Percentiles rank a stretch among this genome's conserved stretches.
phyloP scores from a whole-genome alignment of 2,797 vertebrate species.

The Aselliscus stoliczkanus region DNA sequence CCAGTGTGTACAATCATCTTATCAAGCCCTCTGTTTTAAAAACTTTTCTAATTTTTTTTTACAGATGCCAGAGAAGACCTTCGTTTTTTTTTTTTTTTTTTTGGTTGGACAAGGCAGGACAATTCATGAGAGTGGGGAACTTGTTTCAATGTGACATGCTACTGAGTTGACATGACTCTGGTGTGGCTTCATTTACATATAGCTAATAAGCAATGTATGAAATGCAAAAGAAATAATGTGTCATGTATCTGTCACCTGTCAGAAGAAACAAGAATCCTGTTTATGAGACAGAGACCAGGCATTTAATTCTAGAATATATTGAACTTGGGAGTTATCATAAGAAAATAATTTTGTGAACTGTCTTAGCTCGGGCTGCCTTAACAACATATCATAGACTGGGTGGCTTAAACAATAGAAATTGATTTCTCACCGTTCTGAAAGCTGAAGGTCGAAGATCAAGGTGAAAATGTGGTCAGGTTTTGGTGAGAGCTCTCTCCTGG shows the following conservation, averaged over 20 bases:
- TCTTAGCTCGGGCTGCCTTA: not conserved
- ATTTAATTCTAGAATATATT: not conserved
- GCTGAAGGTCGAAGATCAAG: not conserved
- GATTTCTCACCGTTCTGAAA: not conserved
- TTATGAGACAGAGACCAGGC: not conserved
- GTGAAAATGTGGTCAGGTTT: not conserved
- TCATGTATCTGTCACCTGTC: not conserved
- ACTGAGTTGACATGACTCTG: not conserved
- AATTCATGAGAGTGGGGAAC: not conserved
- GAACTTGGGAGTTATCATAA: not conserved
- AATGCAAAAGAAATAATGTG: not conserved
- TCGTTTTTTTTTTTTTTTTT: conserved; percentile 30
- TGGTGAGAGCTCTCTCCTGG: not conserved
- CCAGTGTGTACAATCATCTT: not conserved
- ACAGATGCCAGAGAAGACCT: not conserved
- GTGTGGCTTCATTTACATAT: not conserved
- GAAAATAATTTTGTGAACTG: not conserved
- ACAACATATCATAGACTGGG: not conserved
- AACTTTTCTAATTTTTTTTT: not conserved
- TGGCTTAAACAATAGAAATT: not conserved
- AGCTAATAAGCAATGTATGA: not conserved
- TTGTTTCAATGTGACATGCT: not conserved
- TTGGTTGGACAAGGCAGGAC: not conserved
- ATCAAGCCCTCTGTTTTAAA: conserved; percentile 8
- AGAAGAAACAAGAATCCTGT: not conserved